Evolutionary conservation across 2,797 vertebrate genomes (phyloP), one percentile per base, ranked within the genome.

Genomic region (Craterocephalus amniculus): DNA sequence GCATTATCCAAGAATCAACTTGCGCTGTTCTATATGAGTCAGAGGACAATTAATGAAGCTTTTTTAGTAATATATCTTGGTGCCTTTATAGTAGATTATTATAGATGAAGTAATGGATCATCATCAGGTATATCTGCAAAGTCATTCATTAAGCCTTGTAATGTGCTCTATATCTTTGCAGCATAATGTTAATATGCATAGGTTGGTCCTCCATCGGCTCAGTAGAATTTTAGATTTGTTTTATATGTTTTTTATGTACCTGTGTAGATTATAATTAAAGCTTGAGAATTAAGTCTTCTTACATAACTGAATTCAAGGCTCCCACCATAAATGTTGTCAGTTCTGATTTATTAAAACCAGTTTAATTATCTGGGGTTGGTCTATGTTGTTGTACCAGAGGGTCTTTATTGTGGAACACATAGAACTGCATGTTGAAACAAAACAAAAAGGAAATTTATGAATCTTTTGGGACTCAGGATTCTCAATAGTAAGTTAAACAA

Each of bases 1-100:
- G 90, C 87, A 80, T 64, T 69, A 77, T 69, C 74, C 79, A 71
- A 78, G 75, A 85, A 90, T 87, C 79, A 86, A 83, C 69, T 72
- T 85, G 87, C 89, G 70, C 83, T 82, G 64, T 70, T 78, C 67
- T 76, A 82, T 75, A 85, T 90, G 83, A 83, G 70, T 89, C 79
- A 83, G 68, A 78, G 78, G 73, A 79, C 78, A 73, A 85, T 82
- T 79, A 85, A 77, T 89, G 81, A 78, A 74, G 72, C 73, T 18
- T 58, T 70, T 74, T 57, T 38, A 72, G 65, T 86, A 62, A 45
- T 81, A 83, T 59, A 83, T 87, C 76, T 64, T 22, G 24, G 34
- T 84, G 70, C 57, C 63, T 74, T 85, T 72, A 83, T 45, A 60
- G 40, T 56, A 48, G 61, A 67, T 38, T 56, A 48, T 74, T 69